Evolutionary conservation across 2,888 invertebrate species (phyloP), one percentile per base, ranked within the genome.

Genomic region (Isotomurus palustris): DNA sequence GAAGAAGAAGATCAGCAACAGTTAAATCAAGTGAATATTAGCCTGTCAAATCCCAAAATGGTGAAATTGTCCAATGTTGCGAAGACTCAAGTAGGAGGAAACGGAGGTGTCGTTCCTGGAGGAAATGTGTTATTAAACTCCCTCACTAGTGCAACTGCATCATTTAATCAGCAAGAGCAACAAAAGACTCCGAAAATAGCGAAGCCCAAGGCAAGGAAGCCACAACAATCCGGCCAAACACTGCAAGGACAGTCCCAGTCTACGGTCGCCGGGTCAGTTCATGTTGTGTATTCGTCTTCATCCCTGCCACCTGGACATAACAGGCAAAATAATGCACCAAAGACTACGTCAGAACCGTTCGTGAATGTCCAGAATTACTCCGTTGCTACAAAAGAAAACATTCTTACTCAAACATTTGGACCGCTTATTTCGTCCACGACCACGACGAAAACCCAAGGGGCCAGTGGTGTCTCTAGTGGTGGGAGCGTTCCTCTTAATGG

Each of bases 171-270:
- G 19, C 6, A 8, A 14, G 10, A 12, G 19, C 24, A 17, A 6
- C 24, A 6, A 19, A 49, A 6, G 17, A 38, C 35, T 56, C 56
- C 56, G 19, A 45, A 45, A 49, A 60, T 60, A 53, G 60, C 60
- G n/a, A 60, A 60, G 35, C 60, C 60, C 27, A 60, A 56, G 35
- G 56, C 60, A 10, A 48, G 60, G 27, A 60, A 60, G 40, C 53
- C 53, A 0, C 52, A 47, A 21, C 52, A 47, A 21, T 21, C 38
- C 25, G 52, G 51, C 19, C 17, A n/a, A n/a, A n/a, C n/a, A n/a
- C n/a, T n/a, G n/a, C n/a, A n/a, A n/a, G n/a, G n/a, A n/a, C n/a
- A n/a, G n/a, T n/a, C n/a, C n/a, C n/a, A n/a, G n/a, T n/a, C n/a
- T n/a, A n/a, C n/a, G n/a, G n/a, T n/a, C n/a, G n/a, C n/a, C n/a